Base-by-base conservation (phyloP, 2,888 invertebrate genomes). In the Drosophila nigritarsus region DNA sequence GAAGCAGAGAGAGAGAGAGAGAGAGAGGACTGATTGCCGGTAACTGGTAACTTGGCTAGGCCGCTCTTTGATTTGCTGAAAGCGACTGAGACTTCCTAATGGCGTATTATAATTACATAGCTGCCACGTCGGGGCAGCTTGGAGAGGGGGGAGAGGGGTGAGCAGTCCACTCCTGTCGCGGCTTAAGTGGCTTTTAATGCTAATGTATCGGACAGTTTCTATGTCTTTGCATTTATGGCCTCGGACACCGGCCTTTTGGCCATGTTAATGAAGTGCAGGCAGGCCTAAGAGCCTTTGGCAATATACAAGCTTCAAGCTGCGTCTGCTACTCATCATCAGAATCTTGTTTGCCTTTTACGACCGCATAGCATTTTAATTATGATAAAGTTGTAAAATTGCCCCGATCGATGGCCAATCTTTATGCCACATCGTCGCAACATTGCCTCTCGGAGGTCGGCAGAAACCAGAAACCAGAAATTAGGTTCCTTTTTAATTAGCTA, bases 111-210 rank as follows among this genome's bases (percentile, higher is more conserved):
- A 92, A 91, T 92, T 83, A 89, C 76, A 82, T 76, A 68, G 76
- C 82, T 75, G 59, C 24, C 49, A 51, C 6, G 15, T 15, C 3
- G 20, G 9, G 30, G 50, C 0, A 3, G 38, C 11, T 5, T n/a
- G 4, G 27, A 24, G 9, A 3, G 11, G 9, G 11, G 29, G 11
- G 15, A 3, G 45, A 3, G 9, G 38, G 34, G 49, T 9, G 20
- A 15, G n/a, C 24, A 20, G n/a, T 53, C 56, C 50, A 72, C 70
- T 75, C 65, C 79, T 87, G 80, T 83, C 76, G 80, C 73, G 64
- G 78, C 81, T 79, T 87, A 88, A 88, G 87, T 88, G 90, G 87
- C 90, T 87, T 88, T 90, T 87, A 88, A 90, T 90, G 89, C 89
- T 87, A 90, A 91, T 91, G 83, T 80, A 89, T 82, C 79, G 65